These are phyloP conservation scores for Hydrocynus forskahlii DNA, from an alignment of 2,797 vertebrate species.

Conservation along the genomic window DNA sequence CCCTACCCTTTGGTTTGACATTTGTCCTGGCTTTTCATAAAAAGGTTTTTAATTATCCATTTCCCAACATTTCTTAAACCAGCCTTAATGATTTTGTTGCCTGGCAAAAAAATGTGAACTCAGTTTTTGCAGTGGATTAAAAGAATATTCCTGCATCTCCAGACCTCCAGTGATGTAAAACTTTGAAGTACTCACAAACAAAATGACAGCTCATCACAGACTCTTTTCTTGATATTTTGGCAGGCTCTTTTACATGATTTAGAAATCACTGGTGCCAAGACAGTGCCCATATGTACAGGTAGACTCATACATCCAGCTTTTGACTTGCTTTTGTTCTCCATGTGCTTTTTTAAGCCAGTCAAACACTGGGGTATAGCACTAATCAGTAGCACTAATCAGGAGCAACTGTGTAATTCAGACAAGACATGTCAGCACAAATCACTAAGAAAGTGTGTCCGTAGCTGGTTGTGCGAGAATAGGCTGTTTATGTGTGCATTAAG, in stretches of 20 bases:
- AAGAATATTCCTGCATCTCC: constrained; percentile 10
- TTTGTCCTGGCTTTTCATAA: neutral
- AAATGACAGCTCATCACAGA: constrained; percentile 31
- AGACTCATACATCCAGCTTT: neutral
- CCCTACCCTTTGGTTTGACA: neutral
- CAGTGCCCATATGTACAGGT: neutral
- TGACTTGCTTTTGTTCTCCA: neutral
- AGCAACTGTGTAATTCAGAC: neutral
- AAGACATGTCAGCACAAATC: neutral
- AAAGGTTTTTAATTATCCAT: neutral
- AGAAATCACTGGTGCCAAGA: constrained; percentile 7
- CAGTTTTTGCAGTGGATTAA: neutral
- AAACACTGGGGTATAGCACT: neutral
- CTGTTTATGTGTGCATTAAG: neutral
- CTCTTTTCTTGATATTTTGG: constrained; percentile 52
- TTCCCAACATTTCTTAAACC: constrained; percentile 4
- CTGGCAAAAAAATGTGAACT: constrained; percentile 19
- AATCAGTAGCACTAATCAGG: neutral
- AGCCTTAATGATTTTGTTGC: constrained; percentile 46
- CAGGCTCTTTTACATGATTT: constrained; percentile 46
- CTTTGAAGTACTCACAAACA: neutral
- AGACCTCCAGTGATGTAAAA: neutral
- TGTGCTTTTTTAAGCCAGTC: neutral
- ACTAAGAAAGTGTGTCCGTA: neutral
- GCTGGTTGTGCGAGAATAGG: neutral